These are phyloP conservation scores for Oryctolagus cuniculus DNA, from an alignment of 2,113 vertebrate species.

Conservation along the genomic window DNA sequence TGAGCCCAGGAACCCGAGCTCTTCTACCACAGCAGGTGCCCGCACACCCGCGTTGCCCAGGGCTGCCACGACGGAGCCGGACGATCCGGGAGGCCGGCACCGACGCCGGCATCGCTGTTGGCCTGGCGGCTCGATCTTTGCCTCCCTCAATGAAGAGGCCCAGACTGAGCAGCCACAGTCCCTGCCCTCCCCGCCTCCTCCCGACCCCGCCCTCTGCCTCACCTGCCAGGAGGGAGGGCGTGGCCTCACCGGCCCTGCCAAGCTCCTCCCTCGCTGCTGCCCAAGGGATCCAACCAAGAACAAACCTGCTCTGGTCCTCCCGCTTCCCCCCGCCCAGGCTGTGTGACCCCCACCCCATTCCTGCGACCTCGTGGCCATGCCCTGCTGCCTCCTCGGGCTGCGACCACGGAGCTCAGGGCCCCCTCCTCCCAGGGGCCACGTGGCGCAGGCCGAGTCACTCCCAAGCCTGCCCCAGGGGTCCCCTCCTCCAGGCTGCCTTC, in stretches of 20 bases:
- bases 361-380: neutral
- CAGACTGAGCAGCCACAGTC: no score
- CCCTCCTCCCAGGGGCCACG: neutral
- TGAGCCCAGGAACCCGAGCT: neutral
- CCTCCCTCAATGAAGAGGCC: neutral
- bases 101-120: neutral
- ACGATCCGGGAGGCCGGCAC: no score
- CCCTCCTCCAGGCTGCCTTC: neutral
- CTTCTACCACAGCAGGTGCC: no score
- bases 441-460: neutral
- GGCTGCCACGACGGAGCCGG: neutral
- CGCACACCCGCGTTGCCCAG: neutral
- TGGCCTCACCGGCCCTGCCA: neutral
- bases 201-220: neutral
- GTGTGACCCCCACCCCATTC: neutral
- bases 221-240: neutral
- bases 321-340: neutral
- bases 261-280: neutral
- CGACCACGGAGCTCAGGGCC: neutral
- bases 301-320: neutral
- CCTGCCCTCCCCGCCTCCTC: neutral
- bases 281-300: neutral
- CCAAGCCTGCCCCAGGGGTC: neutral
- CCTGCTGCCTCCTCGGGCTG: neutral
- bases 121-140: neutral